phyloP scores from a whole-genome alignment of 2,113 vertebrate species.

The Pogona vitticeps region DNA sequence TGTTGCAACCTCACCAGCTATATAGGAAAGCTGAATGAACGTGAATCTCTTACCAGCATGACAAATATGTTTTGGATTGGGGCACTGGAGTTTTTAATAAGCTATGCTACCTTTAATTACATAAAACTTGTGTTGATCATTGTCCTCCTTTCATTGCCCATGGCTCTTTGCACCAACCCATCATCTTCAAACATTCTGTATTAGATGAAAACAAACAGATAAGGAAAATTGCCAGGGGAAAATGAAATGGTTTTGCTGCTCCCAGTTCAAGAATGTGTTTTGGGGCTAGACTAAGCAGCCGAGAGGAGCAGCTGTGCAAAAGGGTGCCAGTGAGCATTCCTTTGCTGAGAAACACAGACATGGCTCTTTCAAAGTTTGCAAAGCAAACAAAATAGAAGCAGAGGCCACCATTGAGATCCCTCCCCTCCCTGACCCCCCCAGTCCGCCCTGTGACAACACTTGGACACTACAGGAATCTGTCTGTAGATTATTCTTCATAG shows the following conservation, averaged over 20 bases:
- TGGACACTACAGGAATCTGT: not conserved
- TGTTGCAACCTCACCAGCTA: too few relatives aligned
- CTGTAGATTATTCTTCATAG: not conserved
- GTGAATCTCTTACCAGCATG: not conserved
- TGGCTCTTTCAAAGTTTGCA: slow-evolving; percentile 28
- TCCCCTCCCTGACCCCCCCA: not conserved
- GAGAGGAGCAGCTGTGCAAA: slow-evolving; percentile 51
- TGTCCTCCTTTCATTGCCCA: not conserved
- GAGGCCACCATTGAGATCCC: not conserved
- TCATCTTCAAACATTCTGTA: not conserved
- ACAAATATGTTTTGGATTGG: not conserved
- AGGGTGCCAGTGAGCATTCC: not conserved
- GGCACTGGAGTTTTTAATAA: not conserved
- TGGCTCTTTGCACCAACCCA: not conserved
- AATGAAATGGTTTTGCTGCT: slow-evolving; percentile 28
- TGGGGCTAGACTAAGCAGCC: slow-evolving; percentile 53
- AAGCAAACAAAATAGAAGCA: not conserved
- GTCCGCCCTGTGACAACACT: accelerated
- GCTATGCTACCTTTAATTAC: not conserved
- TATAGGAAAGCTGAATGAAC: too few relatives aligned
- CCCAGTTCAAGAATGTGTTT: slow-evolving; percentile 61
- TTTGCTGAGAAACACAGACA: slow-evolving; percentile 31
- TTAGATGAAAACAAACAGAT: not conserved
- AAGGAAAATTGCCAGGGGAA: not conserved
- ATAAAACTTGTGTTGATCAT: slow-evolving; percentile 9